A percentile compares a stretch with the other conserved stretches of the same genome.
These are phyloP conservation scores for Akabosia matsudoensis DNA, from an alignment of 1,140 invertebrate species.

Conservation along the genomic window DNA sequence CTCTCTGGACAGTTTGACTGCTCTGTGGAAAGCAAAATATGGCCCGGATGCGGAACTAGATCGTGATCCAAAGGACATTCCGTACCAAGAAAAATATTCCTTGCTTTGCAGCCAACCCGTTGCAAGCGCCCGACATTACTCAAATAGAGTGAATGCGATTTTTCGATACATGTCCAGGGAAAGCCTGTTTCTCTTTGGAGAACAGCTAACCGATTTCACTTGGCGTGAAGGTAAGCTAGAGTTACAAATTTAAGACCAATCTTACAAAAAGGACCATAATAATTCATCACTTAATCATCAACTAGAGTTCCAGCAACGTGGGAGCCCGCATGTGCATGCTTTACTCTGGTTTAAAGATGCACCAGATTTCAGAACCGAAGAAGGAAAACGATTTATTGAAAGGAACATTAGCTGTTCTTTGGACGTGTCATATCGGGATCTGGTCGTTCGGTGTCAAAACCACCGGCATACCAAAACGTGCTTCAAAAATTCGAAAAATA, in stretches of 20 bases:
- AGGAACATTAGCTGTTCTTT: constrained; percentile 18
- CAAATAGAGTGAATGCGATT: background rate
- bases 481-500: background rate
- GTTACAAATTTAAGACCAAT: no score
- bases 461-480: constrained; percentile 18
- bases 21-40: constrained; percentile 11
- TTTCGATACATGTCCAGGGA: background rate
- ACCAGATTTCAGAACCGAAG: constrained; percentile 48
- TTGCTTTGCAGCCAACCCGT: background rate
- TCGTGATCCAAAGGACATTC: background rate
- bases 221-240: no score
- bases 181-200: background rate
- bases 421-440: background rate
- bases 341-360: constrained; percentile 51
- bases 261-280: no score
- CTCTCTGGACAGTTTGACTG: background rate
- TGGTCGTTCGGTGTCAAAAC: constrained; percentile 6
- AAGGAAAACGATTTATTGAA: constrained; percentile 42
- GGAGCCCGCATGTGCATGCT: constrained; percentile 53
- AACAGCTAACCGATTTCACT: background rate
- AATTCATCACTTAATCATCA: no score
- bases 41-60: background rate
- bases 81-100: background rate
- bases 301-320: constrained; percentile 53
- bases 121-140: background rate